phyloP scores from a whole-genome alignment of 2,797 vertebrate species.

The Pyrocephalus nanus region DNA sequence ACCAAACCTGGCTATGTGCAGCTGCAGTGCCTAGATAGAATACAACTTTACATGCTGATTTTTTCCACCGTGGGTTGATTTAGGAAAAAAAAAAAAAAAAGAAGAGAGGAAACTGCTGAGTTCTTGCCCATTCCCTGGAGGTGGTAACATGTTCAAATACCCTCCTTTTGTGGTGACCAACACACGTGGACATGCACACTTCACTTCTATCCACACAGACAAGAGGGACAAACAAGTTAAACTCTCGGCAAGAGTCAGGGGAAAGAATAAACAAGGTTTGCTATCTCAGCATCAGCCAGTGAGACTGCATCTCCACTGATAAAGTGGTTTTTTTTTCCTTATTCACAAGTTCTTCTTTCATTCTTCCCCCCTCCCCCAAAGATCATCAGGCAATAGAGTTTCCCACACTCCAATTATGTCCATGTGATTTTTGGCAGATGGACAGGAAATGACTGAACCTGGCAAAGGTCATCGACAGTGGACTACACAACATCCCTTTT shows the following conservation, averaged over 20 bases:
- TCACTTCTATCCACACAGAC: not conserved
- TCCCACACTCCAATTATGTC: conserved; percentile 83
- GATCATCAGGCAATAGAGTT: conserved; percentile 77
- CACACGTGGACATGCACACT: not conserved
- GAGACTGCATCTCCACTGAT: not conserved
- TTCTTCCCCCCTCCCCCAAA: conserved; percentile 66
- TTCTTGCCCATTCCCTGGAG: not conserved
- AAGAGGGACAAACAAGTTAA: not conserved
- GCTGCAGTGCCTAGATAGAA: not conserved
- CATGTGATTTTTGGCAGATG: conserved; percentile 89
- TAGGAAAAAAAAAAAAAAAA: not conserved
- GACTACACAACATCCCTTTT: conserved; percentile 74
- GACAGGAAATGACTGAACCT: conserved; percentile 87
- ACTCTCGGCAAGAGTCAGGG: not conserved
- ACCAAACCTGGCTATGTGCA: not conserved
- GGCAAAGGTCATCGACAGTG: conserved; percentile 68
- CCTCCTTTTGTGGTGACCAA: not conserved
- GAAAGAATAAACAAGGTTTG: not conserved
- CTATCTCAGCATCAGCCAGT: not conserved
- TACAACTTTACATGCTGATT: not conserved
- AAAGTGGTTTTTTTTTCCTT: conserved; percentile 19
- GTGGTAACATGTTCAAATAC: not conserved
- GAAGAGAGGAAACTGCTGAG: not conserved
- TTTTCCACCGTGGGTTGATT: not conserved
- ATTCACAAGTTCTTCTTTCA: conserved; percentile 51